A percentile compares a stretch with the other conserved stretches of the same genome.
These are phyloP conservation scores for Nettapus auritus DNA, from an alignment of 2,113 vertebrate genomes.

Conservation along the genomic window DNA sequence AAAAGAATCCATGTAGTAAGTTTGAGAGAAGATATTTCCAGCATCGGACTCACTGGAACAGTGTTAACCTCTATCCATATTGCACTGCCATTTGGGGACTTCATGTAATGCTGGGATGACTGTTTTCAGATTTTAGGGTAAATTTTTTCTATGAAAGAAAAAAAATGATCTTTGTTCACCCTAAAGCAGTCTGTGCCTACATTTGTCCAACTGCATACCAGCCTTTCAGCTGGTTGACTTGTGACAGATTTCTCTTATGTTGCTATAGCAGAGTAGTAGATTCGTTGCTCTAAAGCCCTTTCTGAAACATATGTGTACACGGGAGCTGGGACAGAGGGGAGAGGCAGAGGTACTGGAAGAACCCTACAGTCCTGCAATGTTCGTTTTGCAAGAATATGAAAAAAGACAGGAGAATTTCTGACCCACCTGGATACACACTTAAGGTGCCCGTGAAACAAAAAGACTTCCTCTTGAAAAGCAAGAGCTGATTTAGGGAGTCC, in stretches of 20 bases:
- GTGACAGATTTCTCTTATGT: neutral
- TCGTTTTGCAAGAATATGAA: neutral
- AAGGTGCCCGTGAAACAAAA: neutral
- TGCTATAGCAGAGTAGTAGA: neutral
- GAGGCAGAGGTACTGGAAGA: neutral
- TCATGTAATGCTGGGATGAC: neutral
- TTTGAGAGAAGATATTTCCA: conserved; percentile 16
- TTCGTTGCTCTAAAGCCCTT: neutral
- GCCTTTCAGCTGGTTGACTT: neutral
- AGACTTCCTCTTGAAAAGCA: neutral
- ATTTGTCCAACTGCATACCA: neutral
- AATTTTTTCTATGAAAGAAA: neutral
- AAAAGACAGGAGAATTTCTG: neutral
- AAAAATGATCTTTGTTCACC: neutral
- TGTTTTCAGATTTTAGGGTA: conserved; percentile 19
- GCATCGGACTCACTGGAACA: neutral
- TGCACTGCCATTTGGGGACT: conserved; percentile 8
- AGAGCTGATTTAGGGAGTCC: neutral
- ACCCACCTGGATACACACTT: neutral
- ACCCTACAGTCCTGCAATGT: neutral
- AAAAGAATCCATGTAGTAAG: neutral
- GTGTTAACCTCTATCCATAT: neutral
- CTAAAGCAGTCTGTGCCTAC: neutral
- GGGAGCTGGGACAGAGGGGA: neutral
- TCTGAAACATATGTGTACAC: neutral